These are phyloP conservation scores for Stercorarius parasiticus DNA, from an alignment of 2,113 vertebrate species.

Conservation along the genomic window DNA sequence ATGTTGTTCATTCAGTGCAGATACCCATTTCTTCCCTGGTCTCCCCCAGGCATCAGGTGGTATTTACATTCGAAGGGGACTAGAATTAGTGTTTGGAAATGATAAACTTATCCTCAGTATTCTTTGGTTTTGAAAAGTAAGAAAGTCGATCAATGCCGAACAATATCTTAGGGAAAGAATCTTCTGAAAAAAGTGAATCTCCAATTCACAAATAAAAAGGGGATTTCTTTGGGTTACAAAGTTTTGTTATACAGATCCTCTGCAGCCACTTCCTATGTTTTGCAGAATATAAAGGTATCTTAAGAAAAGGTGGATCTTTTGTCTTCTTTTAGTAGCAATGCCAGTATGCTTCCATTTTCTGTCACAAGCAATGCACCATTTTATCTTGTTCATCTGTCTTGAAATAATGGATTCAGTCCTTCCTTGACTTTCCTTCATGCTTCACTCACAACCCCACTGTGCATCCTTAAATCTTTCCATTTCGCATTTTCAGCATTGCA, in stretches of 20 bases:
- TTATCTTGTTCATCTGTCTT: not conserved
- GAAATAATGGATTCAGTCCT: not conserved
- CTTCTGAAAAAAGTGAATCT: not conserved
- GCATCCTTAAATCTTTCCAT: not conserved
- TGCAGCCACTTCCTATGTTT: not conserved
- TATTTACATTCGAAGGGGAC: not conserved
- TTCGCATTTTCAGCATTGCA: not conserved
- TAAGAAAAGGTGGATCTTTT: not conserved
- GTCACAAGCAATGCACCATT: not conserved
- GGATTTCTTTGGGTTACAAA: not conserved
- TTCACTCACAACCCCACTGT: not conserved
- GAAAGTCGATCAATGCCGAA: not conserved
- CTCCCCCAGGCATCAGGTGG: not conserved
- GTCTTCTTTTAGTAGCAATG: not conserved
- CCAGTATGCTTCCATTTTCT: not conserved
- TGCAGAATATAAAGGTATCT: not conserved
- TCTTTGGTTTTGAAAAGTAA: not conserved
- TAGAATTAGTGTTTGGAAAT: not conserved
- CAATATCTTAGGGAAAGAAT: not conserved
- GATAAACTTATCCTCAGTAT: not conserved
- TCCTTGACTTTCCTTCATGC: slow-evolving; percentile 1
- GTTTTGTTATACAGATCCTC: not conserved
- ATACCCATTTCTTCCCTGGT: not conserved
- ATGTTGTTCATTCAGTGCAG: rapidly evolving
- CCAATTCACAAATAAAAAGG: not conserved